A percentile compares a stretch with the other conserved stretches of the same genome.
Evolutionary conservation across 2,113 vertebrate species (phyloP).

Genomic region (Bombycilla garrulus): DNA sequence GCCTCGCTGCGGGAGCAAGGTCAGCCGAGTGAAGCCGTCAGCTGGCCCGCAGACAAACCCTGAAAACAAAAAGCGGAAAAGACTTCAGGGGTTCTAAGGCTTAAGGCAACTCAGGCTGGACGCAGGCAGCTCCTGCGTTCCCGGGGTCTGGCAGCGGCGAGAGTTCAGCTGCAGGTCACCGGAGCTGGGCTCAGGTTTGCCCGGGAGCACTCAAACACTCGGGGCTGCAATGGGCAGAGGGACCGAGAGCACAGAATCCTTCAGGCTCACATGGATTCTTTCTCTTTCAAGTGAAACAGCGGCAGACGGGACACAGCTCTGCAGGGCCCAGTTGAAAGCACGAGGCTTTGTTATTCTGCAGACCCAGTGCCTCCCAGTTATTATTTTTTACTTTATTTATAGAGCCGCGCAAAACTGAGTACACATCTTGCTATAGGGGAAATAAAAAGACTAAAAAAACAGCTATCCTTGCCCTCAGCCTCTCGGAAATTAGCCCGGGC

Average conservation of each 20-base stretch:
- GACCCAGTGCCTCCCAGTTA: not conserved
- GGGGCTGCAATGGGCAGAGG: not conserved
- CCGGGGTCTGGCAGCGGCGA: not conserved
- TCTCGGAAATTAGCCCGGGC: not conserved
- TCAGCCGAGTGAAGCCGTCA: not conserved
- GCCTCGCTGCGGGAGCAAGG: not conserved
- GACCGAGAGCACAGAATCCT: not conserved
- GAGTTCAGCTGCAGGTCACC: not conserved
- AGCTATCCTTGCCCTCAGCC: not conserved
- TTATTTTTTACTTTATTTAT: not conserved
- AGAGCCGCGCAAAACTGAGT: conserved; percentile 9
- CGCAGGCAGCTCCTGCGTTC: not conserved
- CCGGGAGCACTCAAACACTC: rapidly evolving
- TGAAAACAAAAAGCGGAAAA: not conserved
- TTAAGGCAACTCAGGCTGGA: not conserved
- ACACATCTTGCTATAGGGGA: conserved; percentile 32
- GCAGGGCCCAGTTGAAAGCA: not conserved
- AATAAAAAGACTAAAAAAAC: not conserved
- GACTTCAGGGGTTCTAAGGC: not conserved
- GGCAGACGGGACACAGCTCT: not conserved
- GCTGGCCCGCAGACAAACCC: not conserved
- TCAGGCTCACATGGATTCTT: not conserved
- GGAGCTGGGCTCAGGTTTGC: not conserved
- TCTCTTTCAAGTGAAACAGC: not conserved
- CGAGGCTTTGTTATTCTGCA: not conserved